A percentile compares a stretch with the other conserved stretches of the same genome.
Conservation (phyloP, 2,888 invertebrate genomes). For the Papilio gigon region DNA sequence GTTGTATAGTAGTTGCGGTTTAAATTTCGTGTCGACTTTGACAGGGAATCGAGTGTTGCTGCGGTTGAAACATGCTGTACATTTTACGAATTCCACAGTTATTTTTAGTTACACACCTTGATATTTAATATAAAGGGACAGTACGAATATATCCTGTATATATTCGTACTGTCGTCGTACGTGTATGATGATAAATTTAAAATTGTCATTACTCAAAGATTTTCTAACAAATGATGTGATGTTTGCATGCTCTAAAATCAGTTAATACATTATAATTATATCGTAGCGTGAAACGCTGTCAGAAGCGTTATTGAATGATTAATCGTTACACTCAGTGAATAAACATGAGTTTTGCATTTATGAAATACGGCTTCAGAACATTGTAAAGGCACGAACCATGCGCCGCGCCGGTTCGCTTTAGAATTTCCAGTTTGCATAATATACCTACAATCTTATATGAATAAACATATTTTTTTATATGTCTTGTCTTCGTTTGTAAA, state of each 20-base stretch:
- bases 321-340: conserved; percentile 35
- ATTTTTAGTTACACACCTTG: not conserved
- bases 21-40: not conserved
- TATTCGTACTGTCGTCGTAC: not conserved
- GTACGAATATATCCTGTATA: too few species aligned
- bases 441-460: not conserved
- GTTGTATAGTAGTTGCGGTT: not conserved
- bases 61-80: not conserved
- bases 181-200: not conserved
- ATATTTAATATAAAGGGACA: too few species aligned
- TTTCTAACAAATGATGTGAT: not conserved
- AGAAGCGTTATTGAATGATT: conserved; percentile 38
- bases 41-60: not conserved
- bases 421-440: conserved; percentile 8
- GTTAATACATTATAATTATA: conserved; percentile 34
- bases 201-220: not conserved
- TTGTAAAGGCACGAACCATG: conserved; percentile 5
- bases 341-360: conserved; percentile 38
- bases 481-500: not conserved
- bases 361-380: conserved; percentile 29
- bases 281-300: conserved; percentile 31
- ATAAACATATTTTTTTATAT: not conserved
- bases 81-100: not conserved
- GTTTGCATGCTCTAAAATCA: conserved; percentile 4
- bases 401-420: conserved; percentile 9